Base-by-base conservation (phyloP, 2,797 vertebrate genomes). In the Heteromormyrus szaboi region DNA sequence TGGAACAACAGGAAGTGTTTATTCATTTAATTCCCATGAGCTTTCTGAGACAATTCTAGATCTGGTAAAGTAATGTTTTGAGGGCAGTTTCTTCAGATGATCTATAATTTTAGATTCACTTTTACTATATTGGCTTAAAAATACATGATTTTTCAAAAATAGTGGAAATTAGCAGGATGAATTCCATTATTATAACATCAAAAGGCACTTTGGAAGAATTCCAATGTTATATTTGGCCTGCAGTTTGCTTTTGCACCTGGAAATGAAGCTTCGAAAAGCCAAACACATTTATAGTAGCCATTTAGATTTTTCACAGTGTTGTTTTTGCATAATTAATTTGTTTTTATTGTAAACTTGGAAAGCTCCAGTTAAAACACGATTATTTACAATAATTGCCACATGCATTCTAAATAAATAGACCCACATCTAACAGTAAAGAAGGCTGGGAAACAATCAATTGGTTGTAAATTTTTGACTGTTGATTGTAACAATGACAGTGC, bases 1-100 rank as follows among this genome's bases (percentile, higher is more conserved):
- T 87, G 85, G 53, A 62, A 87, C 85, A 87, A 62, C 85, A 62
- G 33, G 85, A 87, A 87, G 53, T 62, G 85, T 87, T 59, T 41
- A 14, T 87, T 56, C 51, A 54, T 33, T 56, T 41, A 59, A 87
- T 41, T 87, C 85, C 85, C 85, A 41, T 62, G 54, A 65, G 54
- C 41, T 59, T 86, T 9, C 54, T 33, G 53, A 56, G 17, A 86
- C 29, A 59, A 44, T 86, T 53, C 46, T 59, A 62, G 14, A 62
- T 44, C 22, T 85, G 84, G 25, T 59, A 59, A 86, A 37, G 9
- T 19, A 59, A 29, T 33, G 29, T n/a, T 51, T 87, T 7, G 17
- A 46, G 17, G 29, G 53, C 17, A 65, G 25, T 41, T 62, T 87
- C 19, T 87, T 87, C 54, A 59, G 54, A 59, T 44, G 54, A 87